A percentile compares a stretch with the other conserved stretches of the same genome.
Evolutionary conservation across 2,888 invertebrate species (phyloP).

Genomic region (Pyrrhia umbra): DNA sequence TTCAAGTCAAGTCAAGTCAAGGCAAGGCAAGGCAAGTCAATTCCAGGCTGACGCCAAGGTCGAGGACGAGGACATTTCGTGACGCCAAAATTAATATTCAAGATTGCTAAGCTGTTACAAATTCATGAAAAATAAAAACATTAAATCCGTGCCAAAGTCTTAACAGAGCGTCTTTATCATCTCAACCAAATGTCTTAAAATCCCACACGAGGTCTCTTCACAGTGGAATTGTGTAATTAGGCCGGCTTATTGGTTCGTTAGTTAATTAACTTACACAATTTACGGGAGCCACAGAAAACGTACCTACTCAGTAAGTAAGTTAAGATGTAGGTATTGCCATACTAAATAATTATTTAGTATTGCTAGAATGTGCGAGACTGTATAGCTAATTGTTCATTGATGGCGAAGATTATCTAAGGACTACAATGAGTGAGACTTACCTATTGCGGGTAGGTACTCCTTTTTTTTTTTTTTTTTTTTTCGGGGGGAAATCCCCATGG

Average conservation of each 20-base stretch:
- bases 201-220: neutral
- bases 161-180: neutral
- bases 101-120: neutral
- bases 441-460: neutral
- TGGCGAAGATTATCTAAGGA: neutral
- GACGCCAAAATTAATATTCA: conserved; percentile 14
- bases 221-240: conserved; percentile 17
- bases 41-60: no score
- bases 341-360: neutral
- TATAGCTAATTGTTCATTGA: neutral
- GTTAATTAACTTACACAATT: conserved; percentile 13
- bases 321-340: neutral
- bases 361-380: neutral
- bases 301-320: neutral
- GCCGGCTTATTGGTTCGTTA: conserved; percentile 38
- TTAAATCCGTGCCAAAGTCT: neutral
- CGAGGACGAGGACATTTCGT: neutral
- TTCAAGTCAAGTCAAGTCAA: no score
- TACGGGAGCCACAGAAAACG: neutral
- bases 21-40: no score
- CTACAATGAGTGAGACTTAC: neutral
- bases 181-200: conserved; percentile 9
- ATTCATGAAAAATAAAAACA: conserved; percentile 5
- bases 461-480: no score
- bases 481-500: no score